Conservation (phyloP, 1,140 invertebrate genomes). For the Drosophila tristis region DNA sequence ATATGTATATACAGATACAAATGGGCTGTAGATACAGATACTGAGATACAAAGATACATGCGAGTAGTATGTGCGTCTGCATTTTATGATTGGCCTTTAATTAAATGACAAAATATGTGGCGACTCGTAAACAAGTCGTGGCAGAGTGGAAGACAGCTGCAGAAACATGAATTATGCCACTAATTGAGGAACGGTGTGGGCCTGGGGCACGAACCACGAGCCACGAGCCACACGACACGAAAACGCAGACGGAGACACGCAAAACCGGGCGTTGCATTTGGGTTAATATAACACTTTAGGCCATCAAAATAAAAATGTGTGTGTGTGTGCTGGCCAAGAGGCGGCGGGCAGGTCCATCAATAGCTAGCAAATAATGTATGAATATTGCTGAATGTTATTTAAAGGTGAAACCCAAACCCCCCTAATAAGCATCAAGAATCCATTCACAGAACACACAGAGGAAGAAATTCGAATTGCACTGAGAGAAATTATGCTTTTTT, state of each 20-base stretch:
- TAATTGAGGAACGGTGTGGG: conserved; percentile 72
- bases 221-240: neutral
- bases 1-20: conserved; percentile 3
- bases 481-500: too few relatives aligned
- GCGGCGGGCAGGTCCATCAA: neutral
- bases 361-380: neutral
- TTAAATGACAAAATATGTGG: conserved; percentile 81
- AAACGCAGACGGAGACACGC: neutral
- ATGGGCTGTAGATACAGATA: neutral
- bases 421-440: too few relatives aligned
- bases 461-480: too few relatives aligned
- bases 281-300: conserved; percentile 65
- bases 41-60: conserved; percentile 1
- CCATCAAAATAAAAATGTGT: neutral
- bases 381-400: neutral
- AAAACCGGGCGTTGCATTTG: conserved; percentile 54
- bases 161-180: conserved; percentile 73
- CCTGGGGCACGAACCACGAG: neutral
- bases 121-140: conserved; percentile 63
- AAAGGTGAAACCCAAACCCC: too few relatives aligned
- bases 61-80: conserved; percentile 54
- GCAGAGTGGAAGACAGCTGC: conserved; percentile 42
- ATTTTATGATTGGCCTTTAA: conserved; percentile 77
- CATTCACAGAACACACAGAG: too few relatives aligned
- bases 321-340: conserved; percentile 20